Percentiles rank a stretch among this genome's conserved stretches.
Evolutionary conservation across 2,797 vertebrate genomes (phyloP).

Genomic region (Gobionotothen gibberifrons): DNA sequence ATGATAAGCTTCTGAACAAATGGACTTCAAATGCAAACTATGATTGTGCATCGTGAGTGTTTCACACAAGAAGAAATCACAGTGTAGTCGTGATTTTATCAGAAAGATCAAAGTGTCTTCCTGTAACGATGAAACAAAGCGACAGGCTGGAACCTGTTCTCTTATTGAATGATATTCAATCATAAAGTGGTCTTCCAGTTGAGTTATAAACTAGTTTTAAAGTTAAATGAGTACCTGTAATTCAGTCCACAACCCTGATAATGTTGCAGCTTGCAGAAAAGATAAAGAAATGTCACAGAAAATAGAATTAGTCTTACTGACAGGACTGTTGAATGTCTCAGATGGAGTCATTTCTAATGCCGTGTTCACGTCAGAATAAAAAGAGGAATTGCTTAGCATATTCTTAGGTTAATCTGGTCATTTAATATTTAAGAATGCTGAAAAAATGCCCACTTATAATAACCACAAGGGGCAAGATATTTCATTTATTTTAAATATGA

Average conservation of each 20-base stretch:
- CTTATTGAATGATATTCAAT: constrained; percentile 14
- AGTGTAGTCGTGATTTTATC: not conserved
- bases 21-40: not conserved
- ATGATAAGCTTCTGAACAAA: not conserved
- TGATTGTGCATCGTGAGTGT: not conserved
- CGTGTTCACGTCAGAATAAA: constrained; percentile 23
- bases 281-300: not conserved
- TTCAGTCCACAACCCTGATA: not conserved
- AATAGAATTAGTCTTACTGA: constrained; percentile 18
- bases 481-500: not conserved
- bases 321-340: constrained; percentile 43
- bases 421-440: constrained; percentile 5
- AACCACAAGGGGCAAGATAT: not conserved
- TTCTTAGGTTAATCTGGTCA: not conserved
- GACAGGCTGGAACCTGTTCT: constrained; percentile 72
- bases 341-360: constrained; percentile 22
- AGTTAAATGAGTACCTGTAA: not conserved
- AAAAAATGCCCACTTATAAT: not conserved
- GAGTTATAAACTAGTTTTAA: too few relatives aligned
- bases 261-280: constrained; percentile 4
- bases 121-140: constrained; percentile 25
- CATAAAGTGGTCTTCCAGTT: constrained; percentile 9
- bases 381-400: constrained; percentile 29
- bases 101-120: constrained; percentile 34
- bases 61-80: not conserved